These are phyloP conservation scores for Branchellion lobata DNA, from an alignment of 2,888 invertebrate species.

Conservation along the genomic window DNA sequence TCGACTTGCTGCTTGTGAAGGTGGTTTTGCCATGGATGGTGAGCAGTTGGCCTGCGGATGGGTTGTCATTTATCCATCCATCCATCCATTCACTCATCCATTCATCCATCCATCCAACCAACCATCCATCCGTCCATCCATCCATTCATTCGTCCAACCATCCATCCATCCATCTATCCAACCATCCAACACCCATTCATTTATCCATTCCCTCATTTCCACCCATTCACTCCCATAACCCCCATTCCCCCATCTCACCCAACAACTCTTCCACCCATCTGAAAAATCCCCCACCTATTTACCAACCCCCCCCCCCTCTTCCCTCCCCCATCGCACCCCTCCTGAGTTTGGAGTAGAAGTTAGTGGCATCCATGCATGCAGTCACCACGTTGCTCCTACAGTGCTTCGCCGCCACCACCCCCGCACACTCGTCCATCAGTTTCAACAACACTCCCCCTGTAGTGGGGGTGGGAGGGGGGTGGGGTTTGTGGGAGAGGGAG, in stretches of 20 bases:
- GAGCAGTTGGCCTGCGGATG: constrained; percentile 47
- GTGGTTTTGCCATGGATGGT: constrained; percentile 46
- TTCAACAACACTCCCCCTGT: constrained; percentile 50
- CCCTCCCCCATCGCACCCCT: constrained; percentile 41
- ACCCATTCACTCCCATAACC: neutral
- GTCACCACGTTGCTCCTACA: constrained; percentile 49
- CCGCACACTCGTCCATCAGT: constrained; percentile 52
- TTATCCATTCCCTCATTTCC: neutral
- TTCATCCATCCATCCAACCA: no score
- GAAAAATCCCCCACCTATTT: neutral
- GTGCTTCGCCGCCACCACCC: constrained; percentile 50
- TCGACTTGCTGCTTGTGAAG: constrained; percentile 49
- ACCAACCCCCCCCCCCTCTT: neutral
- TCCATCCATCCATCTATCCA: no score
- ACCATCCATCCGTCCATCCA: no score
- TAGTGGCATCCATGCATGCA: constrained; percentile 50
- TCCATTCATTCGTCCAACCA: no score
- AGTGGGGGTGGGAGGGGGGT: neutral
- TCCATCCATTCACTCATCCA: no score
- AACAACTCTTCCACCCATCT: neutral
- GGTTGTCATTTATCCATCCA: neutral
- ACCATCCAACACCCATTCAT: no score
- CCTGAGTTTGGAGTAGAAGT: constrained; percentile 48
- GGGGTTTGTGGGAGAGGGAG: neutral
- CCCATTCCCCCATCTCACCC: neutral